Evolutionary conservation across 2,113 vertebrate genomes (phyloP).

Genomic region (Pelecanus crispus): DNA sequence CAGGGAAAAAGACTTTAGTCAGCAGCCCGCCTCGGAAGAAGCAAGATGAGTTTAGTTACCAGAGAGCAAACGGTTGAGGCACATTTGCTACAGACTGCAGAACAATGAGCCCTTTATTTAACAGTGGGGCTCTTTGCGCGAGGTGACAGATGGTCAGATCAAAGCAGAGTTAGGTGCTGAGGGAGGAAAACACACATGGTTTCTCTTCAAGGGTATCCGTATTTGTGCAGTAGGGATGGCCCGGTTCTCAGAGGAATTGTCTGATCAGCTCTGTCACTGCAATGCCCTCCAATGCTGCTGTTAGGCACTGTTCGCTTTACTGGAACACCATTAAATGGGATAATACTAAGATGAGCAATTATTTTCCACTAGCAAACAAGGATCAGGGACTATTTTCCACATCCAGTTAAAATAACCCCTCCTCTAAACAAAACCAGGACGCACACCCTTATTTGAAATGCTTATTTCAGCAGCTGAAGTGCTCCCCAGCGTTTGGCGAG

Average conservation of each 20-base stretch:
- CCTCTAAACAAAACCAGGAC: not conserved
- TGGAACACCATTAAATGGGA: not conserved
- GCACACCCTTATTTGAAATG: not conserved
- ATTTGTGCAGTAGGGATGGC: not conserved
- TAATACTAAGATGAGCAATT: not conserved
- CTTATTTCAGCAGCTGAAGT: not conserved
- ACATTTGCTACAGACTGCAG: not conserved
- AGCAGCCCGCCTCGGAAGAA: not conserved
- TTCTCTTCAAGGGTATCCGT: not conserved
- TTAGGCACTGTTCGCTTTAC: not conserved
- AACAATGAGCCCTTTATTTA: not conserved
- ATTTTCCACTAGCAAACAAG: not conserved
- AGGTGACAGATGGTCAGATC: constrained; percentile 22
- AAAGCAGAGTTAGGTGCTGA: not conserved
- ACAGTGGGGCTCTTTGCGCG: not conserved
- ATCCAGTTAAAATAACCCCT: not conserved
- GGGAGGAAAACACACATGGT: not conserved
- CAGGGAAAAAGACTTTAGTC: not conserved
- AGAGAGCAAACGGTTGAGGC: not conserved
- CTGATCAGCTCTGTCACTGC: not conserved
- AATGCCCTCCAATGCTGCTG: not conserved
- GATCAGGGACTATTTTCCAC: not conserved
- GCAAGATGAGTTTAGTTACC: not conserved
- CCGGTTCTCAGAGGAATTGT: not conserved
- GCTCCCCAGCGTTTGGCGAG: not conserved